phyloP scores from a whole-genome alignment of 2,113 vertebrate species.

The Ptychochromis oligacanthus region DNA sequence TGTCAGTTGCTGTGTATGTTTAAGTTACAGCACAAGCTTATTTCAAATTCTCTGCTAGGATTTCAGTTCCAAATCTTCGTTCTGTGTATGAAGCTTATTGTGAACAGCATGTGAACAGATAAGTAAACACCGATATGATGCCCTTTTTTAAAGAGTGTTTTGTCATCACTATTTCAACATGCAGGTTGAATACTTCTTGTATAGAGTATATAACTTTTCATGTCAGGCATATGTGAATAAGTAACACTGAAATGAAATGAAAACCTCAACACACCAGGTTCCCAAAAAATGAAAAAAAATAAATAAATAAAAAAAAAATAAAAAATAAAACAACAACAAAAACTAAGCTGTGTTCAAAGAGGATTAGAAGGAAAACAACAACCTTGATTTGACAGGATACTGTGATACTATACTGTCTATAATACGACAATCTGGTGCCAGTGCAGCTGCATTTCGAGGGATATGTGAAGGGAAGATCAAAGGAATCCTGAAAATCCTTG shows the following conservation, averaged over 20 bases:
- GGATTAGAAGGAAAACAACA: background rate
- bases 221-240: background rate
- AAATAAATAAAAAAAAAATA: background rate
- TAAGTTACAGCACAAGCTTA: too few species aligned
- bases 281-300: background rate
- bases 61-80: background rate
- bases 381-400: background rate
- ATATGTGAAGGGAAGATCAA: constrained; percentile 3
- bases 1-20: too few species aligned
- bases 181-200: background rate
- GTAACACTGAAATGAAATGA: background rate
- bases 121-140: background rate
- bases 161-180: background rate
- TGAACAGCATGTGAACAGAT: background rate
- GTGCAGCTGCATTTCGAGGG: background rate
- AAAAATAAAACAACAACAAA: background rate
- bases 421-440: background rate
- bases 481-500: constrained; percentile 11
- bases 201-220: background rate
- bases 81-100: background rate
- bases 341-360: background rate
- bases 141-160: accelerated
- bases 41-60: background rate
- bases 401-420: background rate
- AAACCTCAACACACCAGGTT: background rate